Base-by-base conservation (phyloP, 2,888 invertebrate genomes). In the Eupeodes luniger region DNA sequence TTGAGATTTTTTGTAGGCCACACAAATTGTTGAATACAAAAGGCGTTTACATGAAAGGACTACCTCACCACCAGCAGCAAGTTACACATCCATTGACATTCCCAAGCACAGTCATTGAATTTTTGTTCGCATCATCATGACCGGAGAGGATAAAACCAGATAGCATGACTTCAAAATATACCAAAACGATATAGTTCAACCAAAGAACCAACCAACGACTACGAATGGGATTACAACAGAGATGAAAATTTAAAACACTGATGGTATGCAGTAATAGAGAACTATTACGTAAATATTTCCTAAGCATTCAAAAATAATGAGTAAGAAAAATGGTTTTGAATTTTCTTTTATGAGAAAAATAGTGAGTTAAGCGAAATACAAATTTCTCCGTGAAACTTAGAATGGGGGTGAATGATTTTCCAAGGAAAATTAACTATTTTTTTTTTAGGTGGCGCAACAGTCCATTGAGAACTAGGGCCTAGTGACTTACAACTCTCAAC, bases 1-100 rank as follows among this genome's bases (percentile, higher is more conserved):
- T 70, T 9, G 19, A 55, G 19, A 55, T 40, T 55, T 44, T 53
- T 36, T 36, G 69, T 69, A 36, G 36, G 53, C 51, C 47, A 66
- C 5, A 4, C 4, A 27, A 69, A 40, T n/a, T 19, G 19, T 44
- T 47, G 19, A 55, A 40, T 51, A 11, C 4, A 47, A 66, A 9
- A 49, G 14, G 47, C 40, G 40, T 40, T 66, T 66, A 3, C 36
- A 53, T 53, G 5, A 51, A 51, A 67, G 1, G 27, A 7, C 12
- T 16, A 16, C 16, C n/a, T 5, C 66, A 66, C 47, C 16, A 19
- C 1, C 19, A n/a, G 40, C 11, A n/a, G 40, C 11, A 5, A 49
- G 51, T 53, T 53, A 19, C 19, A 4, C 16, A 9, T 70, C 55
- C 2, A 7, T 16, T 67, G 34, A 67, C 14, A 70, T 36, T 40